These are phyloP conservation scores for Gopherus flavomarginatus DNA, from an alignment of 2,113 vertebrate species.

Conservation along the genomic window DNA sequence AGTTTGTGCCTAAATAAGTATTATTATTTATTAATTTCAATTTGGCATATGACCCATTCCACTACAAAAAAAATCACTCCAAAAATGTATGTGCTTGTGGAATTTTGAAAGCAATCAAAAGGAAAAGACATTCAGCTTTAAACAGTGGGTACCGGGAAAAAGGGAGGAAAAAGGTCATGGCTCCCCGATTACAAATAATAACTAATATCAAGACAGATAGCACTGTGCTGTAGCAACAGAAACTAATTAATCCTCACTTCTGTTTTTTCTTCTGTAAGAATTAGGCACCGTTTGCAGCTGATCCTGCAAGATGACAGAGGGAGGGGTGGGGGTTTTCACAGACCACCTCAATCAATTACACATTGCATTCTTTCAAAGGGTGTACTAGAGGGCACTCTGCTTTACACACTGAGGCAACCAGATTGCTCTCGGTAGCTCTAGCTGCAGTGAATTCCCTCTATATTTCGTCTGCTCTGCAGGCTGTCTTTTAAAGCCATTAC, in stretches of 20 bases:
- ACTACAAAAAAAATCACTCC: conserved; percentile 28
- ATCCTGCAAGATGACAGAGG: conserved; percentile 58
- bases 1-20: conserved; percentile 14
- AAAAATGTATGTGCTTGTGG: not conserved
- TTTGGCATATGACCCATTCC: not conserved
- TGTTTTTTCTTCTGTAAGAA: conserved; percentile 46
- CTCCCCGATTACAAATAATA: conserved; percentile 21
- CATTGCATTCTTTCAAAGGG: not conserved
- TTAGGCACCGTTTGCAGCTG: conserved; percentile 36
- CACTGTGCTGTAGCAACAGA: conserved; percentile 52
- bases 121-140: conserved; percentile 50
- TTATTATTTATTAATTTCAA: not conserved
- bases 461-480: not conserved
- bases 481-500: not conserved
- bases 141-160: conserved; percentile 56
- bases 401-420: not conserved
- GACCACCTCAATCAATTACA: not conserved
- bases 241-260: conserved; percentile 65
- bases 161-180: conserved; percentile 43
- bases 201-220: conserved; percentile 45
- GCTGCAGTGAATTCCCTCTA: not conserved
- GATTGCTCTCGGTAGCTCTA: not conserved
- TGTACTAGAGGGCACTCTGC: not conserved
- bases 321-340: not conserved
- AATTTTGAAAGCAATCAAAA: not conserved